Evolutionary conservation across 2,797 vertebrate genomes (phyloP).

Genomic region (Menidia menidia): DNA sequence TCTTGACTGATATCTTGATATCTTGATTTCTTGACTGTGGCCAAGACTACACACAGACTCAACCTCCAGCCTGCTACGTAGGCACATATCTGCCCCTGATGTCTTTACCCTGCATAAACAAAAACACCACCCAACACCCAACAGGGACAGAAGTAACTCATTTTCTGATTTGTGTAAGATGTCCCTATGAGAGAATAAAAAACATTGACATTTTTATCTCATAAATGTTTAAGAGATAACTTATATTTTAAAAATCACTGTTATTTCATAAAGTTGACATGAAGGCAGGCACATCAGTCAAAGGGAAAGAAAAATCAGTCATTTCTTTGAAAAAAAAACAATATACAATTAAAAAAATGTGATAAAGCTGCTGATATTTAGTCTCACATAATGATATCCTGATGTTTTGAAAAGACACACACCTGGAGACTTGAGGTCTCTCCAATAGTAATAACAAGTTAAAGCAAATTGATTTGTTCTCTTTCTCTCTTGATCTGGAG

Average conservation of each 20-base stretch:
- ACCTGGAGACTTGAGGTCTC: conserved; percentile 31
- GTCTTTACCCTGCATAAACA: neutral
- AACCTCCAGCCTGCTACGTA: no score
- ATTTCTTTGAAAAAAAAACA: neutral
- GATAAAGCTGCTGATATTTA: neutral
- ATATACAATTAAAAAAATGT: neutral
- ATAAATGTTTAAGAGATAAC: neutral
- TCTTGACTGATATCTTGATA: neutral
- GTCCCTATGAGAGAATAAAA: neutral
- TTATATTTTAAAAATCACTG: neutral
- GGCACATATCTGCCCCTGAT: no score
- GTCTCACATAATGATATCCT: conserved; percentile 6
- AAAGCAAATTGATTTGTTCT: conserved; percentile 61
- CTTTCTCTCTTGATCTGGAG: conserved; percentile 50
- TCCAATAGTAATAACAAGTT: conserved; percentile 42
- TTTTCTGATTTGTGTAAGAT: neutral
- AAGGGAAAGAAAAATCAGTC: neutral
- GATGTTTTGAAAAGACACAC: conserved; percentile 21
- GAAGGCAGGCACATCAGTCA: neutral
- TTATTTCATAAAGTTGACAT: neutral
- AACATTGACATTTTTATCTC: neutral
- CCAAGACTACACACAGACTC: no score
- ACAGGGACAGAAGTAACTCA: neutral
- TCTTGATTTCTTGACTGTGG: neutral
- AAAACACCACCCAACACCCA: neutral